A percentile compares a stretch with the other conserved stretches of the same genome.
phyloP scores from a whole-genome alignment of 2,888 invertebrate species.

The Amblyjoppa proteus region DNA sequence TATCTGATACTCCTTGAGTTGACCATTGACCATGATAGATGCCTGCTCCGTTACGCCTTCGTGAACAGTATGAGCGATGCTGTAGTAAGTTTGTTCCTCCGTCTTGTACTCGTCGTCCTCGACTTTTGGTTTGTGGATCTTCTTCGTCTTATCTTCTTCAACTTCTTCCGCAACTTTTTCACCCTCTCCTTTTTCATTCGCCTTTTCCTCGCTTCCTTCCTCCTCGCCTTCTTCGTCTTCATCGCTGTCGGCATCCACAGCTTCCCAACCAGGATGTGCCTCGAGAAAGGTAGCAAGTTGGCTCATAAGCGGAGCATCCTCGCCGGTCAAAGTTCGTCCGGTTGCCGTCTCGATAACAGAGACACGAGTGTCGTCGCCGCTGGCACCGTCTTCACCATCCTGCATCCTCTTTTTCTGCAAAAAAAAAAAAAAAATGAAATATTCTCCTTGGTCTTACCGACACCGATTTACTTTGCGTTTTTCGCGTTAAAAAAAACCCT shows the following conservation, averaged over 20 bases:
- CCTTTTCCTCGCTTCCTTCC: conserved; percentile 85
- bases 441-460: background rate
- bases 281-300: conserved; percentile 95
- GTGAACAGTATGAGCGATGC: conserved; percentile 98
- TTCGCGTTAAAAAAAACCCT: background rate
- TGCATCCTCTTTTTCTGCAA: conserved; percentile 89
- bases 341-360: conserved; percentile 95
- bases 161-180: conserved; percentile 78
- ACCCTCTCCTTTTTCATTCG: conserved; percentile 73
- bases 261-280: conserved; percentile 97
- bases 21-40: conserved; percentile 96
- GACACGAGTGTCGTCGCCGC: conserved; percentile 93
- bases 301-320: conserved; percentile 95
- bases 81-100: conserved; percentile 98
- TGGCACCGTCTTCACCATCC: conserved; percentile 90
- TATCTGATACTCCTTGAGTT: conserved; percentile 98
- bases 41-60: conserved; percentile 98
- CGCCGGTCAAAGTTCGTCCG: conserved; percentile 91
- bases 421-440: background rate
- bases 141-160: conserved; percentile 90
- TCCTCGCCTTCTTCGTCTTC: conserved; percentile 88
- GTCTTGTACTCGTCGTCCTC: conserved; percentile 99
- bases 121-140: conserved; percentile 94
- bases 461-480: background rate
- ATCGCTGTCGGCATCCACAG: conserved; percentile 91